Evolutionary conservation across 2,113 vertebrate species (phyloP).

Genomic region (Mionectes macconnelli): DNA sequence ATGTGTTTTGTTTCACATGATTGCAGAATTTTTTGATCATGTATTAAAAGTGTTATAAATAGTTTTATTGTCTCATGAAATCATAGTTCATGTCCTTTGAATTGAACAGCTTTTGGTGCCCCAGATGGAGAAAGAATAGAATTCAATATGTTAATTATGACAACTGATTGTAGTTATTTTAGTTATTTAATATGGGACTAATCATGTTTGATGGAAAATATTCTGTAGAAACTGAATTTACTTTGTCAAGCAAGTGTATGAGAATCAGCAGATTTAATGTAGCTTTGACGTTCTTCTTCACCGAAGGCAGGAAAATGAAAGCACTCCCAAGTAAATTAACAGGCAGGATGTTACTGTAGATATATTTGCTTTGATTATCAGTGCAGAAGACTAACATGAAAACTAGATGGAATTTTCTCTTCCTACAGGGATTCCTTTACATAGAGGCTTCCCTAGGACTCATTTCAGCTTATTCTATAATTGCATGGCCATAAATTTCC

Average conservation of each 20-base stretch:
- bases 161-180: not conserved
- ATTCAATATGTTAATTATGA: not conserved
- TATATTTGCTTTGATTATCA: not conserved
- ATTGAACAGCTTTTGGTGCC: not conserved
- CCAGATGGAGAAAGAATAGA: not conserved
- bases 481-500: conserved; percentile 37
- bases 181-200: not conserved
- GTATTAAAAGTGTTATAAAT: not conserved
- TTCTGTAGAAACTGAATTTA: not conserved
- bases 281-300: not conserved
- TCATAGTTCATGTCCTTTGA: not conserved
- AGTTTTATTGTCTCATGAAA: not conserved
- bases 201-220: not conserved
- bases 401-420: not conserved
- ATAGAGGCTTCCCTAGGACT: not conserved
- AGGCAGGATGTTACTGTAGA: not conserved
- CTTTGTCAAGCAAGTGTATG: not conserved
- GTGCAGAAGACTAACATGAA: not conserved
- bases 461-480: not conserved
- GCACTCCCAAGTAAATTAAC: not conserved
- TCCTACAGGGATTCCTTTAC: not conserved
- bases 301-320: not conserved
- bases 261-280: not conserved
- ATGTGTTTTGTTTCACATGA: not conserved
- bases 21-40: not conserved